Evolutionary conservation across 2,888 invertebrate genomes (phyloP).

Genomic region (Fragum sueziense): DNA sequence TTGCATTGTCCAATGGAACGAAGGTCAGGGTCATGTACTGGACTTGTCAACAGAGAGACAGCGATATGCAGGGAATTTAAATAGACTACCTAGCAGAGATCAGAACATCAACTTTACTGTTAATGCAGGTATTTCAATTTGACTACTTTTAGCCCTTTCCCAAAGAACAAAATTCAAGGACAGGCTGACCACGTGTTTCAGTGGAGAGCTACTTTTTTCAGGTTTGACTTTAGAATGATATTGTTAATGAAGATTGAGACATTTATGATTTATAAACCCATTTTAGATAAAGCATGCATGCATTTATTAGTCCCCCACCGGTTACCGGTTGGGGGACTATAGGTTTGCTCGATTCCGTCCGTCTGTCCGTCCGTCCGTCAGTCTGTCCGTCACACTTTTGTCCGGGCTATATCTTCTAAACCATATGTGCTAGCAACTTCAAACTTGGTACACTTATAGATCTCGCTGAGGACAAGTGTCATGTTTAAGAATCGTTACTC

Average conservation of each 20-base stretch:
- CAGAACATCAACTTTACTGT: constrained; percentile 10
- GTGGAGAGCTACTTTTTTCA: background rate
- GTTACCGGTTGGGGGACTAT: too few species aligned
- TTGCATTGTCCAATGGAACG: background rate
- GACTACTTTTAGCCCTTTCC: background rate
- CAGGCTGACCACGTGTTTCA: background rate
- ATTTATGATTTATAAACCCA: background rate
- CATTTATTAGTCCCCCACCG: too few species aligned
- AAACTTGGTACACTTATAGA: too few species aligned
- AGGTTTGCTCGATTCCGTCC: too few species aligned
- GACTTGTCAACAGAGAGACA: background rate
- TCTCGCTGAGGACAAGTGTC: too few species aligned
- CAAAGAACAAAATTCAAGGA: background rate
- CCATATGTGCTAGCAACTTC: too few species aligned
- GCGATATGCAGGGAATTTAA: background rate
- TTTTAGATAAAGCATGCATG: background rate
- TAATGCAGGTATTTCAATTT: background rate
- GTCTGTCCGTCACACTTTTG: too few species aligned
- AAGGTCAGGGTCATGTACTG: background rate
- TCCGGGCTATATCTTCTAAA: too few species aligned
- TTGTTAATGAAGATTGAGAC: background rate
- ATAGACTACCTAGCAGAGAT: background rate
- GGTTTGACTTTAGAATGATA: background rate
- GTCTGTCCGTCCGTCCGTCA: too few species aligned
- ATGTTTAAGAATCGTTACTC: too few species aligned